Evolutionary conservation across 2,113 vertebrate genomes (phyloP).

Genomic region (Serinus canaria): DNA sequence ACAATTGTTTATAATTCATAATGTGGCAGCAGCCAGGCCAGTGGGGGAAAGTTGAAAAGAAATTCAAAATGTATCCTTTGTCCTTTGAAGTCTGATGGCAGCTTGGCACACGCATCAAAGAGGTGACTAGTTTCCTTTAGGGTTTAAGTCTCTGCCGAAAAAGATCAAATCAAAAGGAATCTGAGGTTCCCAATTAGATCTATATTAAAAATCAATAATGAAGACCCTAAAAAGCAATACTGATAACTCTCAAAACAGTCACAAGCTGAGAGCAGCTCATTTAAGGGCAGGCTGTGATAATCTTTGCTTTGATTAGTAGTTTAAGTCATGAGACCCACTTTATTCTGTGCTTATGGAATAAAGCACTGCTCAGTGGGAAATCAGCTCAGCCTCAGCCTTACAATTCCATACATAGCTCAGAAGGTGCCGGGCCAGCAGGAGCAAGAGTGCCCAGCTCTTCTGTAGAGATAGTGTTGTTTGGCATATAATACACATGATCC

Average conservation of each 20-base stretch:
- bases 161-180: slow-evolving; percentile 48
- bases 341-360: neutral
- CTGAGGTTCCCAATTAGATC: slow-evolving; percentile 36
- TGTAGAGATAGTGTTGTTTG: neutral
- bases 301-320: slow-evolving; percentile 27
- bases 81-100: slow-evolving; percentile 62
- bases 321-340: neutral
- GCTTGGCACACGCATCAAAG: slow-evolving; percentile 60
- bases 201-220: slow-evolving; percentile 57
- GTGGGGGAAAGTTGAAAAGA: slow-evolving; percentile 64
- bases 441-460: neutral
- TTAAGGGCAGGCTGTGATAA: slow-evolving; percentile 28
- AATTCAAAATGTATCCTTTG: slow-evolving; percentile 55
- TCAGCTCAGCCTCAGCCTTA: neutral
- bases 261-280: neutral
- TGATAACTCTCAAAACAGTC: neutral
- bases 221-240: slow-evolving; percentile 19
- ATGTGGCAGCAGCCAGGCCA: slow-evolving; percentile 41
- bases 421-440: neutral
- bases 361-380: neutral
- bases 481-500: accelerated
- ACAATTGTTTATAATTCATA: slow-evolving; percentile 65
- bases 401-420: neutral
- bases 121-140: slow-evolving; percentile 55
- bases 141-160: slow-evolving; percentile 23